Base-by-base conservation (phyloP, 1,140 invertebrate genomes). In the Zaprionus vittiger region DNA sequence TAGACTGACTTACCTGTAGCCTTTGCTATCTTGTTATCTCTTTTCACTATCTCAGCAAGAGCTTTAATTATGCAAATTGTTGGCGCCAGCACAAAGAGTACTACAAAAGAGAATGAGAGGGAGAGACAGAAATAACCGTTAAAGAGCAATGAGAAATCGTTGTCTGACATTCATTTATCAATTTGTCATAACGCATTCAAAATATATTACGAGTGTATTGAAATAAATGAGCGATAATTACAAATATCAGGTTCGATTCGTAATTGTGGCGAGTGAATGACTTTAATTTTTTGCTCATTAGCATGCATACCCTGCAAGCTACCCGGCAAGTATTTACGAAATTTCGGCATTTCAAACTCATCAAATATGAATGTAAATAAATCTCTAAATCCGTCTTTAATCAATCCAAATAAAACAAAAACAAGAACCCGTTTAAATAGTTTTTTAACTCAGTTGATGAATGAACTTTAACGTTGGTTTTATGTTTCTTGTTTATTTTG, bases 21-120 rank as follows among this genome's bases (percentile, higher is more conserved):
- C 41, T 34, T 34, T 47, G 41, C n/a, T 47, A 47, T 47, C n/a
- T 61, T 68, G 73, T 60, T 68, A 80, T 78, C 81, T 67, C 56
- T 55, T 75, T 81, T 79, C 73, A 73, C 68, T 74, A 87, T 87
- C 80, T 70, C 59, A 37, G 22, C 44, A 70, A 68, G 55, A 49
- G 54, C 60, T 89, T 87, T 81, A 87, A 89, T 87, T 87, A 87
- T 87, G 77, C 83, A 89, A 87, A 87, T 89, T 79, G 67, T 71
- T 87, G 83, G 83, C 83, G 83, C 83, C 83, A 87, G 64, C 66
- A 79, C 79, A 79, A 81, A 80, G 55, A 69, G 70, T 68, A 77
- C 83, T 87, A 82, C 66, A 81, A 79, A 60, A 47, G 41, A 52
- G 15, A 41, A 22, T 54, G 15, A 57, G 7, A 70, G n/a, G 65